A percentile compares a stretch with the other conserved stretches of the same genome.
phyloP scores from a whole-genome alignment of 1,140 invertebrate species.

The Colletes latitarsis region DNA sequence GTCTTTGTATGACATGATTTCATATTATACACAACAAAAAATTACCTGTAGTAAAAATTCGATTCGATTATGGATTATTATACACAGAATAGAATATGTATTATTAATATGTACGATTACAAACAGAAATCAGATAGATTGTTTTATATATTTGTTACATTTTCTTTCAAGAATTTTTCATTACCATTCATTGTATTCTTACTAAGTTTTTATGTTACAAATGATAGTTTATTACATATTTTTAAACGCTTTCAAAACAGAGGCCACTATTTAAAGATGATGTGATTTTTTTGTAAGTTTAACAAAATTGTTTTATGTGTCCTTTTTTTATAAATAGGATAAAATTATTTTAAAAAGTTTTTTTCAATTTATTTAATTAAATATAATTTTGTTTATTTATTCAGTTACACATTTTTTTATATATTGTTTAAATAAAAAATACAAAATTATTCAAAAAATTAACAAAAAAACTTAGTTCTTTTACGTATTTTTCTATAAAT shows the following conservation, averaged over 20 bases:
- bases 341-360: too few species aligned
- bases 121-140: conserved; percentile 31
- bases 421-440: too few species aligned
- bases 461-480: too few species aligned
- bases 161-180: conserved; percentile 25
- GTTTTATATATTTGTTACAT: conserved; percentile 26
- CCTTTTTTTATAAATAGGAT: too few species aligned
- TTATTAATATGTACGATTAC: conserved; percentile 15
- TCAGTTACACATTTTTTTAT: too few species aligned
- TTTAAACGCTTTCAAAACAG: neutral
- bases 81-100: conserved; percentile 42
- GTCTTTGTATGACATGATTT: conserved; percentile 53
- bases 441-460: too few species aligned
- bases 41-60: conserved; percentile 48
- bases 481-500: too few species aligned
- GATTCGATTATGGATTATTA: conserved; percentile 48
- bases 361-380: too few species aligned
- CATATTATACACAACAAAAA: conserved; percentile 48
- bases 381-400: too few species aligned
- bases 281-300: too few species aligned
- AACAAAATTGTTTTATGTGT: too few species aligned
- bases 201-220: conserved; percentile 56
- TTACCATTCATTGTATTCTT: conserved; percentile 22
- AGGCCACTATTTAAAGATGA: too few species aligned
- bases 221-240: conserved; percentile 20